Conservation (phyloP, 2,888 invertebrate genomes). For the Abrostola tripartita region DNA sequence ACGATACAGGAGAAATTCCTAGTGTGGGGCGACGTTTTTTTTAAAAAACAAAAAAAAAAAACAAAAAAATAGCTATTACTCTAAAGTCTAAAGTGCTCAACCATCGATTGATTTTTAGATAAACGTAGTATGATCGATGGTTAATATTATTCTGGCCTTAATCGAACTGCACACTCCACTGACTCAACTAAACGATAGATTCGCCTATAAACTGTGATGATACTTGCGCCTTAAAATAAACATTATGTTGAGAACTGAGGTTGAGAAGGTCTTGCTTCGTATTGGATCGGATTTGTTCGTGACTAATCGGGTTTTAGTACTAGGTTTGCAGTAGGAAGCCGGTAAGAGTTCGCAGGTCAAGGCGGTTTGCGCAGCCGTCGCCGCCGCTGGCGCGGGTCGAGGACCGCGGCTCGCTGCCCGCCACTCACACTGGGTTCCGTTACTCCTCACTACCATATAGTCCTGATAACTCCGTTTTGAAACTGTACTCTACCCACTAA, state of each 20-base stretch:
- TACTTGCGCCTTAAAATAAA: conserved; percentile 18
- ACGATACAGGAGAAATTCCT: too few species aligned
- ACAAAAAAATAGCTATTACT: conserved; percentile 18
- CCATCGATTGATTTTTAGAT: conserved; percentile 13
- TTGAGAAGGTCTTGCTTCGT: conserved; percentile 38
- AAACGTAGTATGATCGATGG: conserved; percentile 19
- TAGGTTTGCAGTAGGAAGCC: conserved; percentile 75
- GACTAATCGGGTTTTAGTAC: conserved; percentile 63
- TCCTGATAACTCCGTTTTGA: conserved; percentile 49
- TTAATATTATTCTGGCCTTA: conserved; percentile 11
- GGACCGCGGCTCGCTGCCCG: conserved; percentile 72
- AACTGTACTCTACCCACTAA: conserved; percentile 23
- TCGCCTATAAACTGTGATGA: conserved; percentile 6
- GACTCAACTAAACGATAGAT: conserved; percentile 26
- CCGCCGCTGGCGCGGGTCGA: conserved; percentile 70
- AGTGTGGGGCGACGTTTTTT: too few species aligned
- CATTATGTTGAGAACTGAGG: too few species aligned
- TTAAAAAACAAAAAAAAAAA: too few species aligned
- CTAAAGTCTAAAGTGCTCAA: not conserved
- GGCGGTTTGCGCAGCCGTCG: conserved; percentile 70
- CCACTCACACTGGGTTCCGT: conserved; percentile 78
- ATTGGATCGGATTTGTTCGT: conserved; percentile 51
- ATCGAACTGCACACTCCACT: conserved; percentile 17
- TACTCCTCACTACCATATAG: conserved; percentile 72
- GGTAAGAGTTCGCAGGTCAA: conserved; percentile 79